A percentile compares a stretch with the other conserved stretches of the same genome.
Evolutionary conservation across 2,797 vertebrate species (phyloP).

Genomic region (Notolepis coatsorum): DNA sequence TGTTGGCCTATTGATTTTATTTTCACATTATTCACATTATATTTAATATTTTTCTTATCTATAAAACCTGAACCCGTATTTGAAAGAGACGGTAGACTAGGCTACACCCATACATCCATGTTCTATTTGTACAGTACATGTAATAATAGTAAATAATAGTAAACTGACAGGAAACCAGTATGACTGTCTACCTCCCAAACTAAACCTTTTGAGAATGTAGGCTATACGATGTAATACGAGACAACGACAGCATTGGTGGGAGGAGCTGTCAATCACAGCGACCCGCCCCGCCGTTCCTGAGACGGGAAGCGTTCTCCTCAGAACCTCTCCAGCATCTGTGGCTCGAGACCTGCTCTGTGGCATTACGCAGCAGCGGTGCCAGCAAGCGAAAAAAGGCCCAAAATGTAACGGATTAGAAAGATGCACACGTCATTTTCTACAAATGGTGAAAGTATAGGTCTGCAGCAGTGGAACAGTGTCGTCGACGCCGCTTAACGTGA

Average conservation of each 20-base stretch:
- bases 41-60: too few relatives aligned
- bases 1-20: too few relatives aligned
- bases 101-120: too few relatives aligned
- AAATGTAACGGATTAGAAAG: conserved; percentile 61
- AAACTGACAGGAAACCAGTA: too few relatives aligned
- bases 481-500: not conserved
- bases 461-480: not conserved
- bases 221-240: not conserved
- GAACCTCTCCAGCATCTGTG: conserved; percentile 59
- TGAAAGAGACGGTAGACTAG: too few relatives aligned
- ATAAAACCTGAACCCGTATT: too few relatives aligned
- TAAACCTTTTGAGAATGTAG: not conserved
- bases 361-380: conserved; percentile 45
- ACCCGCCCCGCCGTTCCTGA: conserved; percentile 53
- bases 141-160: too few relatives aligned
- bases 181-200: too few relatives aligned
- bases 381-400: conserved; percentile 37
- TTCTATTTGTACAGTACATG: too few relatives aligned
- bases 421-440: conserved; percentile 40
- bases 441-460: conserved; percentile 56
- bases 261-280: conserved; percentile 68
- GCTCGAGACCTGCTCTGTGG: conserved; percentile 41
- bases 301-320: conserved; percentile 53
- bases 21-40: too few relatives aligned
- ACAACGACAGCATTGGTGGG: conserved; percentile 45